Conservation (phyloP, 2,113 vertebrate genomes). For the Carassius auratus region DNA sequence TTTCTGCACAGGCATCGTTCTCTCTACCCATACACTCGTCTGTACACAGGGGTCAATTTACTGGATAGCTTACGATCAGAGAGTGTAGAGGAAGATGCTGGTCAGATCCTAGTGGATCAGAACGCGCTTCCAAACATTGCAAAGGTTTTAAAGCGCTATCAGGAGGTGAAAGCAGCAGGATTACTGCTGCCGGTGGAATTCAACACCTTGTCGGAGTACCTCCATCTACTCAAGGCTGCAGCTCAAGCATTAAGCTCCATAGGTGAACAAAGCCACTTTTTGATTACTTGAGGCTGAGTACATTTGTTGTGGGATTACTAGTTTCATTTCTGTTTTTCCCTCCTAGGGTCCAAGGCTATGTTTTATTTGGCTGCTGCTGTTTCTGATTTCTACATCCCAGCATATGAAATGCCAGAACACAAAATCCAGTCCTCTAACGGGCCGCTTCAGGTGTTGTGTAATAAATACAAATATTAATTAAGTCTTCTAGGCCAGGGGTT, state of each 20-base stretch:
- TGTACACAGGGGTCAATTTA: slow-evolving; percentile 82
- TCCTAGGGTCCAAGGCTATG: slow-evolving; percentile 88
- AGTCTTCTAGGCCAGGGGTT: background rate
- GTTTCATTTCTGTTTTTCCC: slow-evolving; percentile 41
- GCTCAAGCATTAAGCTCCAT: slow-evolving; percentile 85
- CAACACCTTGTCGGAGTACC: slow-evolving; percentile 86
- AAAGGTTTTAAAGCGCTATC: slow-evolving; percentile 81
- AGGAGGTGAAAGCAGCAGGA: slow-evolving; percentile 72
- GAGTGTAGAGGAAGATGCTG: slow-evolving; percentile 38
- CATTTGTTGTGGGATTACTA: background rate
- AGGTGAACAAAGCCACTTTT: slow-evolving; percentile 70
- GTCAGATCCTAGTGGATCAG: slow-evolving; percentile 77
- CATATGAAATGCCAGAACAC: slow-evolving; percentile 95
- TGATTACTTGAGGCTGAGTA: background rate
- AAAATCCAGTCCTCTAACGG: slow-evolving; percentile 96
- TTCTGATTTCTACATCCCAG: slow-evolving; percentile 96
- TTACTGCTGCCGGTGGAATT: slow-evolving; percentile 89
- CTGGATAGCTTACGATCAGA: slow-evolving; percentile 77
- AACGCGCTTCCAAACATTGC: slow-evolving; percentile 79
- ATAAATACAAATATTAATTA: background rate
- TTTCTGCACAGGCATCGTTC: slow-evolving; percentile 92
- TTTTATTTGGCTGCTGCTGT: slow-evolving; percentile 96
- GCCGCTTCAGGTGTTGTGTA: slow-evolving; percentile 84
- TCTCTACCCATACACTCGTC: slow-evolving; percentile 85
- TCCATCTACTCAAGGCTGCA: slow-evolving; percentile 88